These are phyloP conservation scores for Chloroclysta siterata DNA, from an alignment of 2,888 invertebrate species.

Conservation along the genomic window DNA sequence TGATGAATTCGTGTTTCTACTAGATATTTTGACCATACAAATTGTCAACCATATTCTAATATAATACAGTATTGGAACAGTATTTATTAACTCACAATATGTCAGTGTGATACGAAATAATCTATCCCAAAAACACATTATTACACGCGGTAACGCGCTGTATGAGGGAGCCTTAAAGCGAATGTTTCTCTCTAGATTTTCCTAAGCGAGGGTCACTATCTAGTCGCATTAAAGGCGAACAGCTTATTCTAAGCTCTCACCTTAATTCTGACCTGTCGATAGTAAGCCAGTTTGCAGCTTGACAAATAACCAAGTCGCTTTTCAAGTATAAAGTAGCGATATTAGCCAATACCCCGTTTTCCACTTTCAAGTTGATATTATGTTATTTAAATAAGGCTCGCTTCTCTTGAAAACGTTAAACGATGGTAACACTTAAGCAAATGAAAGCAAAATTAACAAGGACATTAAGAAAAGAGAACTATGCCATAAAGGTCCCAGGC, in stretches of 20 bases:
- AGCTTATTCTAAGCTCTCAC: slow-evolving; percentile 52
- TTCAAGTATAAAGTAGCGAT: slow-evolving; percentile 15
- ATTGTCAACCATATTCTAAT: too few species aligned
- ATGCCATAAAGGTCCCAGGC: slow-evolving; percentile 66
- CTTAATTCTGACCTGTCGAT: slow-evolving; percentile 57
- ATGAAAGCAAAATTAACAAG: slow-evolving; percentile 68
- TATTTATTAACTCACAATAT: too few species aligned
- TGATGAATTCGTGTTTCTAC: too few species aligned
- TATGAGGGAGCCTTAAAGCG: too few species aligned
- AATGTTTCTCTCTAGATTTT: slow-evolving; percentile 6
- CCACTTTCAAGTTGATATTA: neutral
- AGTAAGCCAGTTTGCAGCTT: slow-evolving; percentile 42
- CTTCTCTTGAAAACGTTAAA: slow-evolving; percentile 27
- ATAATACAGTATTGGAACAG: too few species aligned
- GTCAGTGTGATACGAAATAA: too few species aligned
- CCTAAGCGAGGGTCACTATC: slow-evolving; percentile 10
- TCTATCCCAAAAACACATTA: too few species aligned
- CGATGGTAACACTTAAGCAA: slow-evolving; percentile 59
- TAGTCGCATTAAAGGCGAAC: slow-evolving; percentile 41
- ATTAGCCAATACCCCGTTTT: slow-evolving; percentile 1
- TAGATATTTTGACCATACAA: too few species aligned
- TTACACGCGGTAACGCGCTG: too few species aligned
- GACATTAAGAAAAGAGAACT: slow-evolving; percentile 68
- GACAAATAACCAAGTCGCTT: slow-evolving; percentile 25
- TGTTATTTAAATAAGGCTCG: neutral